phyloP scores from a whole-genome alignment of 2,888 invertebrate species.

The Onchidella celtica region DNA sequence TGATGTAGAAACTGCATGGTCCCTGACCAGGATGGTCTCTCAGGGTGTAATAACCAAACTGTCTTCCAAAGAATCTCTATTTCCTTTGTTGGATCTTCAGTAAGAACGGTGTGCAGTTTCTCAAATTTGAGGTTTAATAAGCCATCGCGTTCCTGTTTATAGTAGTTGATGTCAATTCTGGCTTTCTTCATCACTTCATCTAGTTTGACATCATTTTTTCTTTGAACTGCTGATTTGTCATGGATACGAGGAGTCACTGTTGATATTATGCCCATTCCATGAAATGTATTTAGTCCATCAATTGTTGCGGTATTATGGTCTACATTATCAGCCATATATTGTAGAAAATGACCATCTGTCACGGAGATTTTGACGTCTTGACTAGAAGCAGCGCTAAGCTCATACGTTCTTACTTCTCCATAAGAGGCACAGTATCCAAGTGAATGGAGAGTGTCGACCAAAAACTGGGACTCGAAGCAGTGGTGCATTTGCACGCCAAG shows the following conservation, averaged over 20 bases:
- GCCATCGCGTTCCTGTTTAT: not conserved
- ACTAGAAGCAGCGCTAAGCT: not conserved
- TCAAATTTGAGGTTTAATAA: not conserved
- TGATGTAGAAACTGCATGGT: conserved; percentile 55
- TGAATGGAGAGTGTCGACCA: not conserved
- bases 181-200: no score
- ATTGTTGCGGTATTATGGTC: conserved; percentile 15
- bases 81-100: not conserved
- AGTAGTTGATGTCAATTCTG: not conserved
- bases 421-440: conserved; percentile 18
- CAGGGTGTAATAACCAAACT: conserved; percentile 40
- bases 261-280: not conserved
- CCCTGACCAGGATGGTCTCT: conserved; percentile 56
- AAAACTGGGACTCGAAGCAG: not conserved
- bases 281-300: conserved; percentile 6
- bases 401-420: not conserved
- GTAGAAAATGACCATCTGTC: not conserved
- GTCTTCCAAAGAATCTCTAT: conserved; percentile 32
- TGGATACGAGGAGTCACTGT: not conserved
- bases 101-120: not conserved
- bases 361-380: not conserved
- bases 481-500: conserved; percentile 28
- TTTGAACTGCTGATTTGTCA: not conserved
- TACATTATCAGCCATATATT: conserved; percentile 38
- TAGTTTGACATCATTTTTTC: not conserved